These are phyloP conservation scores for Oxytorus armatus DNA, from an alignment of 2,888 invertebrate genomes.

Conservation along the genomic window DNA sequence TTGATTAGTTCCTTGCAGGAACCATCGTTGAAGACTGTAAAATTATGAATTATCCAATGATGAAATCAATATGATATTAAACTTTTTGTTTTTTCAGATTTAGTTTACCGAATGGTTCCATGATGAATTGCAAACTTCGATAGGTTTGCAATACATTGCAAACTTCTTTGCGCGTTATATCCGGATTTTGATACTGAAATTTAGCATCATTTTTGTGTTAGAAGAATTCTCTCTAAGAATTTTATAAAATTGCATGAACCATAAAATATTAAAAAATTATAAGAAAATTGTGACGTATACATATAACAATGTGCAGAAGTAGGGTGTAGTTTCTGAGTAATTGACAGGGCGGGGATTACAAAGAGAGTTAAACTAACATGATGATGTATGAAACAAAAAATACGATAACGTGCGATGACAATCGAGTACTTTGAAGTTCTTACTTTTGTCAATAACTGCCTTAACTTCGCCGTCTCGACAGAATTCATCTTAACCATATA, in stretches of 20 bases:
- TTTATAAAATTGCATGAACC: no score
- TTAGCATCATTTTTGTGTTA: constrained; percentile 51
- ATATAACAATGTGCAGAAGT: background rate
- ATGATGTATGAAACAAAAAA: background rate
- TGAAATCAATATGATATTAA: background rate
- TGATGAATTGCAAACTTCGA: constrained; percentile 87
- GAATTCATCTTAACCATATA: constrained; percentile 83
- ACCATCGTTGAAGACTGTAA: constrained; percentile 95
- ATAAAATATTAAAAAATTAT: background rate
- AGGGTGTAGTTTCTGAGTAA: background rate
- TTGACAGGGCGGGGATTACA: background rate
- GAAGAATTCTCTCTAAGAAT: no score
- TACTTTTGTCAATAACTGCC: constrained; percentile 86
- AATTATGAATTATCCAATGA: constrained; percentile 44
- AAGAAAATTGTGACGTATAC: background rate
- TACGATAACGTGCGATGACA: background rate
- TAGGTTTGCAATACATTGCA: constrained; percentile 88
- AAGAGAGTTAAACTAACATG: background rate
- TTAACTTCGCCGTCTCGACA: constrained; percentile 85
- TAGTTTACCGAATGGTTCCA: constrained; percentile 89
- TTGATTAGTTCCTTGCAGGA: constrained; percentile 91
- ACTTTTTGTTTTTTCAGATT: constrained; percentile 15
- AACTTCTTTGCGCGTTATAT: constrained; percentile 89
- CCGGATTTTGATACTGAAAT: constrained; percentile 90
- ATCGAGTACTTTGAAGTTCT: constrained; percentile 49